phyloP scores from a whole-genome alignment of 2,113 vertebrate genomes.

The Microcebus jonahi region DNA sequence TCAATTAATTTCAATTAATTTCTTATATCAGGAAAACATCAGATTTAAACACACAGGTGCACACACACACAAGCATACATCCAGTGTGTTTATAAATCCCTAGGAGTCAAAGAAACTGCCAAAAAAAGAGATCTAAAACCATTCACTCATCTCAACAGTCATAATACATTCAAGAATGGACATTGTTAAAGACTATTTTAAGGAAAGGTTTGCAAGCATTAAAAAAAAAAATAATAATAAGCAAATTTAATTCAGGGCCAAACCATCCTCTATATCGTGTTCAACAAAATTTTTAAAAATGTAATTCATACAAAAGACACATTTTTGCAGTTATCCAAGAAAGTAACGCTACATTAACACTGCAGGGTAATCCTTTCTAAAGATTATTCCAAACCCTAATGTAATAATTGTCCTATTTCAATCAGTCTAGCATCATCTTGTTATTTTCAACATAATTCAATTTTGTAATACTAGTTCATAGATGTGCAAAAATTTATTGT shows the following conservation, averaged over 20 bases:
- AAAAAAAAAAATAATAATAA: neutral
- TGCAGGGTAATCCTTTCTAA: constrained; percentile 42
- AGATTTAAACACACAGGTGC: neutral
- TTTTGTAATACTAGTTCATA: constrained; percentile 63
- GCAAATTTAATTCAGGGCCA: neutral
- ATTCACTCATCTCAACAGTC: neutral
- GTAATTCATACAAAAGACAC: neutral
- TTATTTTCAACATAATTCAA: constrained; percentile 75
- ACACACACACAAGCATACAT: neutral
- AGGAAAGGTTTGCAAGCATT: constrained; percentile 22
- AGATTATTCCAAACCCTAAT: constrained; percentile 20
- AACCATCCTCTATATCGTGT: neutral
- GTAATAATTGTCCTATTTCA: constrained; percentile 27
- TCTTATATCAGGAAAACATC: neutral
- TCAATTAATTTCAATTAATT: neutral
- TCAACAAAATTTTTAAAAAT: neutral
- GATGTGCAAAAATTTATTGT: constrained; percentile 54
- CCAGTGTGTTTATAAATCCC: neutral
- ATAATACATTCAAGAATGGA: neutral
- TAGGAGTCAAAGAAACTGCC: neutral
- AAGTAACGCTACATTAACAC: constrained; percentile 45
- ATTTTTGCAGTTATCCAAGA: constrained; percentile 53
- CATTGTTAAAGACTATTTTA: constrained; percentile 11
- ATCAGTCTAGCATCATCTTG: neutral
- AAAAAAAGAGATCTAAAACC: neutral